Evolutionary conservation across 2,113 vertebrate genomes (phyloP), one percentile per base, ranked within the genome.

Genomic region (Catharus bicknelli): DNA sequence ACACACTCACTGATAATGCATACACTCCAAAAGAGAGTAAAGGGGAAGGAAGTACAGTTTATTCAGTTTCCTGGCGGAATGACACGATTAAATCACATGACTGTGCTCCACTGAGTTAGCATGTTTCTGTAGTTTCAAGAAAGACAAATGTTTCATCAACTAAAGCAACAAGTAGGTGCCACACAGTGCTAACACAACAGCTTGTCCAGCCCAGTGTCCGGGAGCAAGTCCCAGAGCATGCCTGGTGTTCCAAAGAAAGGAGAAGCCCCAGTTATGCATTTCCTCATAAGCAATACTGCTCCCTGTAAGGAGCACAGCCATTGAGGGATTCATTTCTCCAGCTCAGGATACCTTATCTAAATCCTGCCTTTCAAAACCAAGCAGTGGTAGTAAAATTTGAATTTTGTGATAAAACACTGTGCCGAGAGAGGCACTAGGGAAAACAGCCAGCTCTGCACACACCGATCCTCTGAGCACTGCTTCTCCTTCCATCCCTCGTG

Each of bases 401-500:
- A 14, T 0, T 9, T 29, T 4, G 13, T 2, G 18, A 23, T 17
- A 22, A 62, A 66, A 48, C 0, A 13, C 7, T 5, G 7, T 5
- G 27, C 21, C 19, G 17, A 70, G 34, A 0, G 30, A 54, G 0
- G 5, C 10, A 0, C 1, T 2, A 27, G 3, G 53, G 14, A 25
- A 67, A 86, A 10, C 11, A 50, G 7, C 6, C 32, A 18, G 22
- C 73, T 22, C 19, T 14, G 11, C 10, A 2, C 0, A 1, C 26
- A 4, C 18, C 0, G 0, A 13, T 20, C 26, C 48, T 40, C 23
- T 1, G 11, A 27, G 50, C 10, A 19, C 7, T 0, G 4, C 27
- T 53, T 1, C 47, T 61, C 55, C 40, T 30, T 18, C 43, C 5
- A 4, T 0, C 20, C 32, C 27, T 5, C 2, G 16, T 0, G 1